Conservation (phyloP, 2,888 invertebrate species). For the Pristionchus exspectatus region DNA sequence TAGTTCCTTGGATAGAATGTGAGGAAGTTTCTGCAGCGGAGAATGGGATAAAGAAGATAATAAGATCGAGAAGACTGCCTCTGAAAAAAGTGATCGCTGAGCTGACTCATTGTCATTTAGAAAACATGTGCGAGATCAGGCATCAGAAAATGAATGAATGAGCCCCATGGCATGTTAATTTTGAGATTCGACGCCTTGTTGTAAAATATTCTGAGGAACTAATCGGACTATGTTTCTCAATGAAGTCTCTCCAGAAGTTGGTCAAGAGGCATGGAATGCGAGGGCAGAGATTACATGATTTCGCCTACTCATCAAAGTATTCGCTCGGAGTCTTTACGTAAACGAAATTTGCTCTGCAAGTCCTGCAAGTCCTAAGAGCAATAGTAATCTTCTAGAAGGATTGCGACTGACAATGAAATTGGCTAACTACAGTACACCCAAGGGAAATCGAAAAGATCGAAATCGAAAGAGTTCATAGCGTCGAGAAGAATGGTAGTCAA, state of each 20-base stretch:
- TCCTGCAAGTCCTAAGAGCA: no score
- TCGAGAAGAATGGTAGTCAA: background rate
- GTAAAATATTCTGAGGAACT: no score
- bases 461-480: background rate
- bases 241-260: no score
- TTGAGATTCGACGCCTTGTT: no score
- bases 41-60: background rate
- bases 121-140: background rate
- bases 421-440: background rate
- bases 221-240: no score
- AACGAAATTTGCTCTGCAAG: no score
- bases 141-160: background rate
- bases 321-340: no score
- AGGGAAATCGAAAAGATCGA: background rate
- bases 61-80: background rate
- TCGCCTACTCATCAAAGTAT: no score
- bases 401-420: background rate
- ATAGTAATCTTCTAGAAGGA: background rate
- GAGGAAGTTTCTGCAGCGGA: background rate
- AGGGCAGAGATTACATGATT: no score
- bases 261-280: no score
- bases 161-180: background rate
- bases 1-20: background rate
- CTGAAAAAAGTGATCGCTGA: background rate
- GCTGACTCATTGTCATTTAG: background rate